phyloP scores from a whole-genome alignment of 2,797 vertebrate species.

The Pelobates cultripes region DNA sequence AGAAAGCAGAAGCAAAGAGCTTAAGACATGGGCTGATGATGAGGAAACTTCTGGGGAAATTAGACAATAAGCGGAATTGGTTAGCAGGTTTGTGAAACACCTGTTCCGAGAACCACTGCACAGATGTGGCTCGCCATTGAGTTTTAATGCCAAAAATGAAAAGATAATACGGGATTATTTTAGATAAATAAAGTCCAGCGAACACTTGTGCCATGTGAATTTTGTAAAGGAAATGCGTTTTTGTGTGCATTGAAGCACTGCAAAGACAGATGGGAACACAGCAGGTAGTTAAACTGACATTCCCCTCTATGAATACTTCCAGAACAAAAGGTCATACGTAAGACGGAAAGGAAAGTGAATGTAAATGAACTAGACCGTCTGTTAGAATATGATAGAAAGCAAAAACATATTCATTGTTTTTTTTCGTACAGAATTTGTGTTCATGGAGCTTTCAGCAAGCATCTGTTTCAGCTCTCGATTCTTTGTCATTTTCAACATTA shows the following conservation, averaged over 20 bases:
- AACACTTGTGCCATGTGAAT: slow-evolving; percentile 74
- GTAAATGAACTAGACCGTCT: slow-evolving; percentile 74
- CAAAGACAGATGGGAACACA: slow-evolving; percentile 76
- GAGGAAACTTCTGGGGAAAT: slow-evolving; percentile 56
- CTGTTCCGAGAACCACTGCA: slow-evolving; percentile 61
- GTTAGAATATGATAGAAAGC: slow-evolving; percentile 64
- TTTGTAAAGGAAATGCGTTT: slow-evolving; percentile 74
- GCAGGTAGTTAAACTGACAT: slow-evolving; percentile 79
- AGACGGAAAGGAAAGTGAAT: slow-evolving; percentile 69
- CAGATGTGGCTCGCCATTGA: slow-evolving; percentile 64
- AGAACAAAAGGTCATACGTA: slow-evolving; percentile 76
- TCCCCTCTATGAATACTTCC: slow-evolving; percentile 72
- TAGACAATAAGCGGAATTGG: slow-evolving; percentile 58
- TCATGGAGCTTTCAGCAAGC: slow-evolving; percentile 59
- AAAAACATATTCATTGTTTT: slow-evolving; percentile 64
- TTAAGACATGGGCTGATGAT: slow-evolving; percentile 42
- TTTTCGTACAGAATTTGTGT: slow-evolving; percentile 61
- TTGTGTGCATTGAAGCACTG: slow-evolving; percentile 66
- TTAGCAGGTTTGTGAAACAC: slow-evolving; percentile 62
- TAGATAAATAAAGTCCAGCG: slow-evolving; percentile 61
- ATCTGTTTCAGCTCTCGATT: slow-evolving; percentile 65
- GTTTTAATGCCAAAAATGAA: slow-evolving; percentile 63
- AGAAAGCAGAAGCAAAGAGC: slow-evolving; percentile 7
- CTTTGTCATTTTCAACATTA: slow-evolving; percentile 52
- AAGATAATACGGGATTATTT: slow-evolving; percentile 66